Conservation (phyloP, 1,140 invertebrate genomes). For the Caenorhabditis tropicalis region DNA sequence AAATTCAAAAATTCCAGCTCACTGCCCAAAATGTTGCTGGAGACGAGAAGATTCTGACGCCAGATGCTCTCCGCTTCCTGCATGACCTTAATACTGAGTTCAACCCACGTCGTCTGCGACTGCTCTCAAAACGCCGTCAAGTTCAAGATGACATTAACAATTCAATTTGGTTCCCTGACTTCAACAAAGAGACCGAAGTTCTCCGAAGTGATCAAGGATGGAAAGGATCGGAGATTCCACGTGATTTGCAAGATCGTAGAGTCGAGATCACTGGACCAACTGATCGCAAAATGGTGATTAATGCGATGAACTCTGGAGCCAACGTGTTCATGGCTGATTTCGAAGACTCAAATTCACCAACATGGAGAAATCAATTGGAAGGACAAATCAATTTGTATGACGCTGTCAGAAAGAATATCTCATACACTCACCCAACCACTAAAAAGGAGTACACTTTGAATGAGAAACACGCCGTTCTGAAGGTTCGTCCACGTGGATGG, state of each 20-base stretch:
- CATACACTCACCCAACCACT: conserved; percentile 69
- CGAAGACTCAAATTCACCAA: conserved; percentile 79
- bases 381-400: conserved; percentile 78
- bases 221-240: conserved; percentile 65
- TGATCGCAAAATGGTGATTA: conserved; percentile 73
- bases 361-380: conserved; percentile 79
- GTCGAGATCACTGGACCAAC: conserved; percentile 73
- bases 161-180: conserved; percentile 69
- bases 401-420: conserved; percentile 74
- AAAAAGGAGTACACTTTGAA: conserved; percentile 69
- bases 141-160: conserved; percentile 64
- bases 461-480: conserved; percentile 74
- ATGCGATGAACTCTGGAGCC: conserved; percentile 72
- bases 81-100: conserved; percentile 66
- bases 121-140: conserved; percentile 62
- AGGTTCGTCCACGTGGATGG: conserved; percentile 80
- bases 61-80: conserved; percentile 70
- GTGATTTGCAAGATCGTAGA: conserved; percentile 66
- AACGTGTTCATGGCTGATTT: conserved; percentile 74
- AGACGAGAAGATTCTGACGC: conserved; percentile 70
- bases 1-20: conserved; percentile 55
- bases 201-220: conserved; percentile 63
- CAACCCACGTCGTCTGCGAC: conserved; percentile 61
- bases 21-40: conserved; percentile 61
- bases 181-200: conserved; percentile 64